Evolutionary conservation across 1,140 invertebrate species (phyloP).

Genomic region (Ostrea denselamellosa): DNA sequence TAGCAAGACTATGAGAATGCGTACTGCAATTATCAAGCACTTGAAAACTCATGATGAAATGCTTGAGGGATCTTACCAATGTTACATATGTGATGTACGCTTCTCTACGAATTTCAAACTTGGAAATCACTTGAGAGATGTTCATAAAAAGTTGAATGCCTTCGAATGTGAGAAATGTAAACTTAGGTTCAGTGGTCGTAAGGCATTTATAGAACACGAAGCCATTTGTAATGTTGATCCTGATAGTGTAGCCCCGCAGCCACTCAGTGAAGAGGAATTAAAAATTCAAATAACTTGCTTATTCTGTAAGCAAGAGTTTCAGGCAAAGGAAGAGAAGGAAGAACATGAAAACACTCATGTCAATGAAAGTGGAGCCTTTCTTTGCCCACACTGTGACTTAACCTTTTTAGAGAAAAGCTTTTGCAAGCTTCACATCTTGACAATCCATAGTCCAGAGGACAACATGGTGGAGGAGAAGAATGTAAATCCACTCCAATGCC

Average conservation of each 20-base stretch:
- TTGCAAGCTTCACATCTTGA: constrained; percentile 26
- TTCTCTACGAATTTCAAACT: constrained; percentile 34
- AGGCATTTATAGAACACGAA: constrained; percentile 22
- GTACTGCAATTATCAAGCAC: constrained; percentile 38
- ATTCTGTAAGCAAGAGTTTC: constrained; percentile 13
- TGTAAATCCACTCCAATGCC: constrained; percentile 33
- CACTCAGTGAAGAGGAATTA: constrained; percentile 1
- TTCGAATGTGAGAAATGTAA: constrained; percentile 30
- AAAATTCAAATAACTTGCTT: constrained; percentile 22
- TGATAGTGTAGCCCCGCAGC: not conserved
- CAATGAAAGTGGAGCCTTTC: not conserved
- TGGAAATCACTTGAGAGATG: constrained; percentile 30
- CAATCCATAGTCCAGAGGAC: not conserved
- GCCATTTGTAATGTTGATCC: constrained; percentile 37
- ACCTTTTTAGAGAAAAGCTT: constrained; percentile 20
- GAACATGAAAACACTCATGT: constrained; percentile 26
- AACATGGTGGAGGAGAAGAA: constrained; percentile 14
- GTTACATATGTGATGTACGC: constrained; percentile 15
- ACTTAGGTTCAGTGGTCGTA: constrained; percentile 35
- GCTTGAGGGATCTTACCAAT: not conserved
- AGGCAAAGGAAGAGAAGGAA: not conserved
- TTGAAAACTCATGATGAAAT: constrained; percentile 38
- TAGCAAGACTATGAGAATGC: not conserved
- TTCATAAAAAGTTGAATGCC: constrained; percentile 36
- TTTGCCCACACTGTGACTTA: constrained; percentile 25